Base-by-base conservation (phyloP, 2,888 invertebrate genomes). In the Electrophaes corylata region DNA sequence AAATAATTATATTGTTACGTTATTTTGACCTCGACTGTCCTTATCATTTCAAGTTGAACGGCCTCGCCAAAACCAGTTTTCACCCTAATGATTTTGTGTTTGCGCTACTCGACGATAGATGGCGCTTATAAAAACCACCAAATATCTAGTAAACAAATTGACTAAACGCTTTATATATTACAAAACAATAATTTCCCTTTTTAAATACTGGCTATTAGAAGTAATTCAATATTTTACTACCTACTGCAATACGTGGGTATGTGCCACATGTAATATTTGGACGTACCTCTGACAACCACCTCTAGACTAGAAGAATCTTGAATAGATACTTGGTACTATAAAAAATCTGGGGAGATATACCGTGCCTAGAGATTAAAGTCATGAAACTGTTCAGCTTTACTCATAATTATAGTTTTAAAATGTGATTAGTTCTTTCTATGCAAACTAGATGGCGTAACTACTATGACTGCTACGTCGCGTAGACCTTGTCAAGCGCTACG, bases 41-140 rank as follows among this genome's bases (percentile, higher is more conserved):
- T 14, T 18, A 4, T 41, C 57, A 37, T 29, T 57, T 37, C 19
- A 47, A 52, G 37, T 47, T 29, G 29, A 52, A 19, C 18, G 14
- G 14, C 18, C 23, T 3, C 18, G 57, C 8, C 16, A 16, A 23
- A 45, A 48, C 44, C 37, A 29, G 41, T 45, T 37, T 56, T 48
- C 14, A 29, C 39, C 47, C 39, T 5, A 3, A 11, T 2, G 33
- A 0, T 6, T 20, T 26, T 31, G 18, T 31, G 60, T 29, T 20
- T 66, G 33, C 14, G 71, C 81, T 78, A 81, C 80, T 81, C 78
- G 26, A 52, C 67, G 57, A 67, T 65, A 87, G 86, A 78, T 86
- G 84, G 74, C 82, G 72, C 71, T 49, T 20, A 33, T 10, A 33
- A 50, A 11, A 43, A 41, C 29, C 4, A 29, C 19, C 16, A n/a